Evolutionary conservation across 2,113 vertebrate species (phyloP).

Genomic region (Orthochromis indermauri): DNA sequence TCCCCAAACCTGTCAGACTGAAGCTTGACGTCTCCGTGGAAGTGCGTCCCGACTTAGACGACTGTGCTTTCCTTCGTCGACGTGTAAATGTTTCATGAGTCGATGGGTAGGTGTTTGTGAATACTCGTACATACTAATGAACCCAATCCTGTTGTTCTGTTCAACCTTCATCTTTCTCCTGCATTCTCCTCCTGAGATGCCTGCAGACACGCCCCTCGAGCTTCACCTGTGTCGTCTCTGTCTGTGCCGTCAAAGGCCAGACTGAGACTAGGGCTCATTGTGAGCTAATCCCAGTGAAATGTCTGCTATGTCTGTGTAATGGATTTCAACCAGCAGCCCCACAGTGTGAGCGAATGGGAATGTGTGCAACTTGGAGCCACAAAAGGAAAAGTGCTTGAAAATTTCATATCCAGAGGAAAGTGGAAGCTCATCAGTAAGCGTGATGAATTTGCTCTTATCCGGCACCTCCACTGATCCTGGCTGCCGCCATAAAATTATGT

Average conservation of each 20-base stretch:
- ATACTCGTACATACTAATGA: constrained; percentile 26
- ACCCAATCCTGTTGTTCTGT: constrained; percentile 8
- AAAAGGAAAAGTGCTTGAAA: not conserved
- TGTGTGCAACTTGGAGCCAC: constrained; percentile 8
- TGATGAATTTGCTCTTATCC: constrained; percentile 32
- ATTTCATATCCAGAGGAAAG: constrained; percentile 11
- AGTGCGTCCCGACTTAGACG: not conserved
- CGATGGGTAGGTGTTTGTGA: not conserved
- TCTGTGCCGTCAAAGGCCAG: constrained; percentile 25
- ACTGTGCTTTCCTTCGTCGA: not conserved
- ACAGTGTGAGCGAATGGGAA: constrained; percentile 26
- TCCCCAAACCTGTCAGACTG: not conserved
- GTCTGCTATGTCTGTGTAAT: constrained; percentile 33
- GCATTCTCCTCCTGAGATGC: not conserved
- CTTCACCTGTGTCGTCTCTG: not conserved
- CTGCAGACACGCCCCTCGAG: not conserved
- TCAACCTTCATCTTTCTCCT: constrained; percentile 34
- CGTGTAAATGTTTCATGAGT: constrained; percentile 47
- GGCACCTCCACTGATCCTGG: not conserved
- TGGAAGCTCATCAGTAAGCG: constrained; percentile 1
- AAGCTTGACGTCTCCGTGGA: not conserved
- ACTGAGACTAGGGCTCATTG: constrained; percentile 23
- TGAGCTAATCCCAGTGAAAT: constrained; percentile 46
- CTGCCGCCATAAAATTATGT: not conserved
- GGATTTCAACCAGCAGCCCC: constrained; percentile 26